Conservation (phyloP, 1,140 invertebrate species). For the Arctopsyche grandis region DNA sequence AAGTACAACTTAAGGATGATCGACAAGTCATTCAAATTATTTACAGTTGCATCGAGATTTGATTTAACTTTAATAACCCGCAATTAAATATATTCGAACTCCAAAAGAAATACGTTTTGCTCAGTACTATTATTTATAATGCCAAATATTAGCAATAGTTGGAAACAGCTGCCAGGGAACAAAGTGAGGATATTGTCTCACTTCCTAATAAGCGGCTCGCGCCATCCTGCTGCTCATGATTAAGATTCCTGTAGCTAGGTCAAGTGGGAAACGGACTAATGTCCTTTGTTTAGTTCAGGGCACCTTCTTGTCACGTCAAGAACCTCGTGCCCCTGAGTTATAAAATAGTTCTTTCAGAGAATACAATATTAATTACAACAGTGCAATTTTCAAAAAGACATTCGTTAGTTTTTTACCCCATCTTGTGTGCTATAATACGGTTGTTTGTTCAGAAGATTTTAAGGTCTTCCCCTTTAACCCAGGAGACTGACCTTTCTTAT, state of each 20-base stretch:
- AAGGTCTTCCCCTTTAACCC: constrained; percentile 20
- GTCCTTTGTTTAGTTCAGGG: constrained; percentile 32
- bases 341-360: not conserved
- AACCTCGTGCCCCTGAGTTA: not conserved
- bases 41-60: no score
- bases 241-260: constrained; percentile 45
- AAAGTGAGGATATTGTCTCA: constrained; percentile 53
- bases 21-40: no score
- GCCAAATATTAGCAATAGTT: not conserved
- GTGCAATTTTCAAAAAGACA: not conserved
- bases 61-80: no score
- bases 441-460: not conserved
- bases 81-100: no score
- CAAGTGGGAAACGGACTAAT: constrained; percentile 22
- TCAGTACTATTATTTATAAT: no score
- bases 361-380: not conserved
- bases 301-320: constrained; percentile 24
- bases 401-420: not conserved
- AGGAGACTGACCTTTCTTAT: not conserved
- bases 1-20: no score
- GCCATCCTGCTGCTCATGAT: constrained; percentile 46
- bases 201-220: constrained; percentile 53
- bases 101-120: no score
- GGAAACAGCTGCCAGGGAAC: constrained; percentile 1
- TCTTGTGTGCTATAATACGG: not conserved